Percentiles rank a stretch among this genome's conserved stretches.
Conservation (phyloP, 2,888 invertebrate genomes). For the Cryptocheilus praepositus region DNA sequence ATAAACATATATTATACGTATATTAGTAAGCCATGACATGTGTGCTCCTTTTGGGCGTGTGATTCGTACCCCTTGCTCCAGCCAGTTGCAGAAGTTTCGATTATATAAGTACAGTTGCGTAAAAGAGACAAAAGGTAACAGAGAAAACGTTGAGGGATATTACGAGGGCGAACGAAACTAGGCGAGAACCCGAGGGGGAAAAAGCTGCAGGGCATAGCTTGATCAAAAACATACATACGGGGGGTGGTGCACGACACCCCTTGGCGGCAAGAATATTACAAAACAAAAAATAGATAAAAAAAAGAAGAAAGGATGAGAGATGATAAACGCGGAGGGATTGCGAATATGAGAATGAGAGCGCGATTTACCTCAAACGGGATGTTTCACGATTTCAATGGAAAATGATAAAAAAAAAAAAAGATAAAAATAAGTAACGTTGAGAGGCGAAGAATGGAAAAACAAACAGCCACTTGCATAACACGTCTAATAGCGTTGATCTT, state of each 20-base stretch:
- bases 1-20: conserved; percentile 41
- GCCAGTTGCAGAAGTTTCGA: background rate
- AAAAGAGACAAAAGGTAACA: conserved; percentile 9
- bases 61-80: conserved; percentile 45
- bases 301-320: background rate
- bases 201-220: too few relatives aligned
- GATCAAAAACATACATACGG: too few relatives aligned
- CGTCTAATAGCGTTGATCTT: conserved; percentile 58
- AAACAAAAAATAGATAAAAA: conserved; percentile 12
- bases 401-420: background rate
- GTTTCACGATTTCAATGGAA: background rate
- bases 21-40: conserved; percentile 48
- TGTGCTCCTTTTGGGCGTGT: conserved; percentile 44
- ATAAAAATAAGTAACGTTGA: conserved; percentile 12
- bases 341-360: background rate
- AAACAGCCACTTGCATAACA: conserved; percentile 35
- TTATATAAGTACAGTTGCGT: background rate
- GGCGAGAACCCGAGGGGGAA: too few relatives aligned
- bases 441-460: background rate
- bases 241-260: too few relatives aligned
- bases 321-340: background rate
- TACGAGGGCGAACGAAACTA: background rate
- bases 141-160: background rate
- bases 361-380: conserved; percentile 1
- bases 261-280: conserved; percentile 5